phyloP scores from a whole-genome alignment of 2,113 vertebrate species.

The Corydoras sp. region DNA sequence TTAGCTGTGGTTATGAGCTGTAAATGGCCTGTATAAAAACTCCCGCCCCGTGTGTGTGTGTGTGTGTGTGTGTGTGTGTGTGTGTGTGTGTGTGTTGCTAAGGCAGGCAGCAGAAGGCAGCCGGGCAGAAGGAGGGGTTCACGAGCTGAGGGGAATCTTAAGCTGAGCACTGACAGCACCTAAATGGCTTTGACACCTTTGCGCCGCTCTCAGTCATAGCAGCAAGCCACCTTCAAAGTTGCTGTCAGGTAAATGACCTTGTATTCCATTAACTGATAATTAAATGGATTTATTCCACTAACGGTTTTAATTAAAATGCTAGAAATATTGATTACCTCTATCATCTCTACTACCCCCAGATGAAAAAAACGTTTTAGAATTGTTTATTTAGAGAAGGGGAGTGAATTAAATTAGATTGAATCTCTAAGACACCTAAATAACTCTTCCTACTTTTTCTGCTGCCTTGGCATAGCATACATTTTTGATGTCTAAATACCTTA shows the following conservation, averaged over 20 bases:
- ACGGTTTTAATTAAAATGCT: constrained; percentile 99
- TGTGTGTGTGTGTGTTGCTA: constrained; percentile 29
- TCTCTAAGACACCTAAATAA: constrained; percentile 83
- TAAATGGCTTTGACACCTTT: constrained; percentile 85
- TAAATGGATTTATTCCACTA: constrained; percentile 99
- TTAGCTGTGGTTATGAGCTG: constrained; percentile 34
- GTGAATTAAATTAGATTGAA: constrained; percentile 88
- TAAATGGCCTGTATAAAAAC: constrained; percentile 35
- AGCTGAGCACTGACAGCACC: constrained; percentile 82
- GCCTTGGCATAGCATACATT: constrained; percentile 77
- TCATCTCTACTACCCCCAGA: constrained; percentile 93
- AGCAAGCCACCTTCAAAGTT: constrained; percentile 91
- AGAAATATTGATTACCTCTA: constrained; percentile 99
- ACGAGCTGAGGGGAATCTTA: constrained; percentile 75
- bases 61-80: constrained; percentile 22
- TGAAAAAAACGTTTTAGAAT: constrained; percentile 87
- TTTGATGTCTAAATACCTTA: constrained; percentile 93
- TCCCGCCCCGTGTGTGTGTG: constrained; percentile 16
- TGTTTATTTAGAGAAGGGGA: constrained; percentile 89
- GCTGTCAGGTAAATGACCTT: constrained; percentile 98
- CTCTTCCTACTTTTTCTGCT: constrained; percentile 82
- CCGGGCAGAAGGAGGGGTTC: constrained; percentile 61
- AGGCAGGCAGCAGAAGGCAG: constrained; percentile 28
- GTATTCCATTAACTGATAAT: constrained; percentile 99
- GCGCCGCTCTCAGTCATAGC: constrained; percentile 80